phyloP scores from a whole-genome alignment of 2,797 vertebrate species.

The Poeciliopsis paucimaculata region DNA sequence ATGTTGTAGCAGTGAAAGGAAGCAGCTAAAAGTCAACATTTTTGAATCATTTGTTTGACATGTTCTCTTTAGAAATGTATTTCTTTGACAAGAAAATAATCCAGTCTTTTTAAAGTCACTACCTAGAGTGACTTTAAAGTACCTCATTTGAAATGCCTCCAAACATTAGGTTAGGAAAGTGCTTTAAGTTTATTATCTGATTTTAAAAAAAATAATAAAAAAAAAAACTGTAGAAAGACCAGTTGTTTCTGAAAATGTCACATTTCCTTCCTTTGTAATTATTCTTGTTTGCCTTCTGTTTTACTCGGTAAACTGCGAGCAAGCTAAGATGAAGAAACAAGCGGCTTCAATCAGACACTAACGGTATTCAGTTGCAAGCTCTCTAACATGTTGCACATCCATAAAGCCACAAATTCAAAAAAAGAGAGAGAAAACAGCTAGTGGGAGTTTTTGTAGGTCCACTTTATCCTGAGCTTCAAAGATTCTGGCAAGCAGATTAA shows the following conservation, averaged over 20 bases:
- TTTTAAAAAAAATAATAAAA: background rate
- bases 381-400: background rate
- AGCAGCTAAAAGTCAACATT: background rate
- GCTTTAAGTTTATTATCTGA: background rate
- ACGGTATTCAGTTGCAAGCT: background rate
- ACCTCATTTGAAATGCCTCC: background rate
- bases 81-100: background rate
- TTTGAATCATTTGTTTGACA: background rate
- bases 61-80: background rate
- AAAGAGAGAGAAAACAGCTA: background rate
- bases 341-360: background rate
- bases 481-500: constrained; percentile 1
- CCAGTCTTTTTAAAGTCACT: background rate
- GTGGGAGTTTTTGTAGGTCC: background rate
- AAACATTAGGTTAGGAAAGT: background rate
- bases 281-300: background rate
- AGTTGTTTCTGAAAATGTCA: background rate
- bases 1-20: background rate
- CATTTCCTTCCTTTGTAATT: background rate
- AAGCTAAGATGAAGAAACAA: background rate
- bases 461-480: background rate
- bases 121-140: background rate
- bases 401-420: background rate
- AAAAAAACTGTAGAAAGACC: background rate
- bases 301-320: background rate